Evolutionary conservation across 2,113 vertebrate genomes (phyloP), one percentile per base, ranked within the genome.

Genomic region (Danionella cerebrum): DNA sequence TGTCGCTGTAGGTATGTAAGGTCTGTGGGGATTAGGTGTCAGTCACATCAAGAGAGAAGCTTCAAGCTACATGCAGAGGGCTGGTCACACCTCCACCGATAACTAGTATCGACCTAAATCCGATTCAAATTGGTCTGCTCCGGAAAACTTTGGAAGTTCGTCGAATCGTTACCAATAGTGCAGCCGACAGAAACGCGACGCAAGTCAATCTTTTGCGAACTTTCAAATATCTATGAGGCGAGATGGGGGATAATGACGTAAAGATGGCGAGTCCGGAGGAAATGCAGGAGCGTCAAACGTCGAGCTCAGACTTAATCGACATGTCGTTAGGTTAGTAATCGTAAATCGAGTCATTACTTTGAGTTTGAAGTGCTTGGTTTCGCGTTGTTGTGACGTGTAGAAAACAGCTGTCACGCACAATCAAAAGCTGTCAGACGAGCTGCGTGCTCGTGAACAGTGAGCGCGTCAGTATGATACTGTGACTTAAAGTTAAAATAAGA

Each of bases 301-400:
- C 48, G 51, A 38, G 64, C 38, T 76, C 74, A 3, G 76, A 80
- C 65, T 81, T 79, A 65, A 83, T 83, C 35, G 81, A 83, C 60
- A 70, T 83, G 73, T 81, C 81, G 8, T 64, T 83, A 13, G 81
- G 81, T 80, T 63, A 41, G 81, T 75, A 25, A 29, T 22, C 45
- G 11, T 36, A 1, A 24, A 33, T 36, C 21, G 27, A 16, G 1
- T 27, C 11, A 16, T 22, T 7, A 16, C n/a, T 63, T 2, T 24
- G 27, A 47, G 47, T 64, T 48, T 16, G 7, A 48, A 14, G 60
- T 22, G 27, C 33, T 64, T 27, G 16, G 24, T 48, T 48, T 35
- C 44, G 31, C 10, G 47, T 12, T 36, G 41, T 64, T 41, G 10
- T 35, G 31, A 35, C 18, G 16, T 14, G 19, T 63, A 13, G 12